Evolutionary conservation across 1,140 invertebrate species (phyloP).

Genomic region (Pogonomyrmex barbatus): DNA sequence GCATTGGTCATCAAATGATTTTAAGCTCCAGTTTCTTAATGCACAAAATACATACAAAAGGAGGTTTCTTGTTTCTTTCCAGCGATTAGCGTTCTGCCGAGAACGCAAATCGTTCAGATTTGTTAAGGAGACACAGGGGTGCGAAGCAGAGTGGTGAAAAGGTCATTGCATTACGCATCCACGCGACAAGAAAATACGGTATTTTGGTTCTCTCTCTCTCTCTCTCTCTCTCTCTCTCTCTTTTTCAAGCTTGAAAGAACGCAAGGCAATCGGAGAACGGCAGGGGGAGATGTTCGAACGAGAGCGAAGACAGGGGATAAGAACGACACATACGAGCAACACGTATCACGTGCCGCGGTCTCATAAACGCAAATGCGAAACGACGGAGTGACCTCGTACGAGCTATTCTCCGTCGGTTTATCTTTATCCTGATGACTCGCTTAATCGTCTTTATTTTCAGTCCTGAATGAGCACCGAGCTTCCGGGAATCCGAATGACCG

Average conservation of each 20-base stretch:
- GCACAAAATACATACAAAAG: slow-evolving; percentile 5
- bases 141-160: slow-evolving; percentile 65
- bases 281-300: slow-evolving; percentile 65
- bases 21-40: not conserved
- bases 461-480: slow-evolving; percentile 28
- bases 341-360: slow-evolving; percentile 72
- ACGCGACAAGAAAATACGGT: slow-evolving; percentile 56
- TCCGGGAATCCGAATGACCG: slow-evolving; percentile 27
- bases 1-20: not conserved
- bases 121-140: slow-evolving; percentile 67
- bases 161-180: slow-evolving; percentile 47
- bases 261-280: slow-evolving; percentile 27
- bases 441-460: slow-evolving; percentile 61
- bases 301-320: slow-evolving; percentile 64
- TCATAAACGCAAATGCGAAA: slow-evolving; percentile 67
- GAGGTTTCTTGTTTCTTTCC: not conserved
- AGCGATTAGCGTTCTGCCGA: not conserved
- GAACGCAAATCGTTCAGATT: slow-evolving; percentile 59
- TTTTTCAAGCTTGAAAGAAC: slow-evolving; percentile 49
- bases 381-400: not conserved
- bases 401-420: slow-evolving; percentile 28
- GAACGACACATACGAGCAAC: slow-evolving; percentile 74
- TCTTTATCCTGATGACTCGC: slow-evolving; percentile 13
- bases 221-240: not conserved
- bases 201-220: slow-evolving; percentile 7